Base-by-base conservation (phyloP, 2,888 invertebrate species). In the Amblyteles armatorius region DNA sequence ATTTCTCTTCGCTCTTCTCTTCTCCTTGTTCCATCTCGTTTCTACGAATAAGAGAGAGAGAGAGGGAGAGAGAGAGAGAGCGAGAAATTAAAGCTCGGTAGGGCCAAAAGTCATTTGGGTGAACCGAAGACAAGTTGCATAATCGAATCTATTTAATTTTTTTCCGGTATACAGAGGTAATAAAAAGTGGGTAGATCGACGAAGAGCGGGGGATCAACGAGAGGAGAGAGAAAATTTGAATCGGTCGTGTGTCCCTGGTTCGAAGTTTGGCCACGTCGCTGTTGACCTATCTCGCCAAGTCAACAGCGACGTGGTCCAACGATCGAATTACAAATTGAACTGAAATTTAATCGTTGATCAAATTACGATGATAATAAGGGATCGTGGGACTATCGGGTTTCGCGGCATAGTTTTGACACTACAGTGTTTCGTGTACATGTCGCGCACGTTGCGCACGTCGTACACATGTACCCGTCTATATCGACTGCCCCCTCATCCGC, bases 311-410 rank as follows among this genome's bases (percentile, higher is more conserved):
- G 48, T 48, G 44, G 44, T 72, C 57, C 60, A 33, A 16, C 82
- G 78, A 84, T 84, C 71, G 81, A 82, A 84, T 82, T 84, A 82
- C 81, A 82, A 82, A 82, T 84, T 82, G 79, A 71, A 74, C 63
- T 79, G 81, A 78, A 84, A 84, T 84, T 82, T 84, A 84, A 84
- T 84, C 78, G 69, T 74, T 50, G 69, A 78, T 84, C 57, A 52
- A 79, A 82, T 81, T 80, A 44, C 71, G 60, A 44, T 57, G 44
- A 67, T 79, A 52, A 79, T 82, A 74, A 79, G 74, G 74, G 50
- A 19, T 48, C 68, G 68, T 7, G 13, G 48, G 22, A n/a, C 22
- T 16, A 36, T 73, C 57, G 73, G n/a, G 65, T 67, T 57, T 40
- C 40, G 40, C 60, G 73, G 40, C 57, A 40, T 11, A 44, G 73